Percentiles rank a stretch among this genome's conserved stretches.
Conservation (phyloP, 2,888 invertebrate species). For the Heliconius charithonia region DNA sequence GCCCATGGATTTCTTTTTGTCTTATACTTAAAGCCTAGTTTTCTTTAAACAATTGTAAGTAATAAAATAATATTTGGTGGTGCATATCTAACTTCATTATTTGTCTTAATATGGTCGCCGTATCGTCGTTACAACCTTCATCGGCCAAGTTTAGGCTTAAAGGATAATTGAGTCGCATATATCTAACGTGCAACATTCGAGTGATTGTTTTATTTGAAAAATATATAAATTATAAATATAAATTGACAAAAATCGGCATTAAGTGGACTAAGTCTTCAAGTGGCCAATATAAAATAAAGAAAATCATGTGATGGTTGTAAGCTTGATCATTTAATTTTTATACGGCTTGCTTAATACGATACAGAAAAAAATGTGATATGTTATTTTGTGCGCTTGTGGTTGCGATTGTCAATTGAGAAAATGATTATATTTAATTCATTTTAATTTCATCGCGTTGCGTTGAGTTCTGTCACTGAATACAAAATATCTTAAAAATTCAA, state of each 20-base stretch:
- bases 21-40: background rate
- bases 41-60: background rate
- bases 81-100: slow-evolving; percentile 2
- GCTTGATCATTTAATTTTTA: background rate
- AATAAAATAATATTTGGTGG: background rate
- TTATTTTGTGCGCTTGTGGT: no score
- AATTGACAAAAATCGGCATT: no score
- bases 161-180: slow-evolving; percentile 26
- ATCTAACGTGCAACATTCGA: background rate
- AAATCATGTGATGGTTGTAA: background rate
- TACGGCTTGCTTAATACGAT: no score
- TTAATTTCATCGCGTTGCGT: no score
- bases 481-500: no score
- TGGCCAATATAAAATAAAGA: background rate
- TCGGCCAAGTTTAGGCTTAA: slow-evolving; percentile 23
- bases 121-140: slow-evolving; percentile 13
- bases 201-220: background rate
- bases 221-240: no score
- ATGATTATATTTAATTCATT: no score
- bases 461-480: no score
- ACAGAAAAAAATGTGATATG: no score
- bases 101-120: slow-evolving; percentile 17
- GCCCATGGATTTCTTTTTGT: background rate
- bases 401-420: no score
- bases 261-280: no score